Evolutionary conservation across 2,888 invertebrate species (phyloP).

Genomic region (Drosophila monieri): DNA sequence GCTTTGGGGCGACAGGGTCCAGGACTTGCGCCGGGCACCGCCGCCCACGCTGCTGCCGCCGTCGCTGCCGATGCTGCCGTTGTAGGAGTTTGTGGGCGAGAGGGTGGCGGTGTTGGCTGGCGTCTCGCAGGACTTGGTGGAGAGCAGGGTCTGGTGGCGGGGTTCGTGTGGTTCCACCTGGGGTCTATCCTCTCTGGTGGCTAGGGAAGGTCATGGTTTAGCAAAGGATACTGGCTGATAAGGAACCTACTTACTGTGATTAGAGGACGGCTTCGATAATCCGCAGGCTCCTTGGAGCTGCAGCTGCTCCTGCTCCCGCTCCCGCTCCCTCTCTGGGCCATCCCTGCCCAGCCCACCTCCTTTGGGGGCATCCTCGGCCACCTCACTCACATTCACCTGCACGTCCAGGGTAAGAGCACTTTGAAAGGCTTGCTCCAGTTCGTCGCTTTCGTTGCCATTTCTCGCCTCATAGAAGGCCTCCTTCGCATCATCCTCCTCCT

Average conservation of each 20-base stretch:
- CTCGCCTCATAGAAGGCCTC: constrained; percentile 76
- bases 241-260: constrained; percentile 6
- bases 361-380: constrained; percentile 18
- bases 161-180: constrained; percentile 9
- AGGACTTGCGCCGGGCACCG: constrained; percentile 80
- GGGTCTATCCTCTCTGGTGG: constrained; percentile 1
- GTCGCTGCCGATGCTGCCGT: constrained; percentile 80
- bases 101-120: constrained; percentile 59
- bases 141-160: constrained; percentile 70
- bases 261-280: neutral
- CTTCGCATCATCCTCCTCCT: constrained; percentile 65
- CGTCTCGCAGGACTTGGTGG: constrained; percentile 79
- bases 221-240: too few species aligned
- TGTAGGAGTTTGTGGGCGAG: constrained; percentile 79
- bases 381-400: constrained; percentile 58
- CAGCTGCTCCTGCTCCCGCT: constrained; percentile 7
- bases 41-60: constrained; percentile 78
- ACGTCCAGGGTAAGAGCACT: constrained; percentile 73
- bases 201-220: neutral
- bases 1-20: constrained; percentile 80
- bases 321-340: neutral
- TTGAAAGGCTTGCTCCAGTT: constrained; percentile 69
- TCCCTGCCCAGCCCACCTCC: neutral
- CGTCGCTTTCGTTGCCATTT: constrained; percentile 76
- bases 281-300: constrained; percentile 18